Conservation (phyloP, 2,888 invertebrate genomes). For the Gymnosoma rotundatum region DNA sequence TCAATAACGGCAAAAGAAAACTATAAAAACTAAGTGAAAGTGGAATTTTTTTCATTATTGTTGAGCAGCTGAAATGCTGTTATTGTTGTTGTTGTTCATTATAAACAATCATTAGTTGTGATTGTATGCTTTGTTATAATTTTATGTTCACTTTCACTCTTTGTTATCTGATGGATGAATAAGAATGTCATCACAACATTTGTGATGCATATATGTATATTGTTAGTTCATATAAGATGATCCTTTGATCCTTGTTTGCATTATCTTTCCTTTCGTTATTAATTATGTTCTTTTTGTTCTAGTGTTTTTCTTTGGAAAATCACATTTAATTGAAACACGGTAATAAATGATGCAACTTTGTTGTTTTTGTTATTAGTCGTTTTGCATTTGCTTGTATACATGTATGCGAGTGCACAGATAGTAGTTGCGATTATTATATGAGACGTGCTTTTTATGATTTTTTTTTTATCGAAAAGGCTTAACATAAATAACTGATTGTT, state of each 20-base stretch:
- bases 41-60: constrained; percentile 51
- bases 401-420: constrained; percentile 5
- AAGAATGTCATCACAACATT: constrained; percentile 27
- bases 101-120: constrained; percentile 50
- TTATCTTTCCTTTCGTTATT: constrained; percentile 3
- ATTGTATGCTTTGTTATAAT: constrained; percentile 35
- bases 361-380: background rate
- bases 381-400: constrained; percentile 5
- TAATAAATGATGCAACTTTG: constrained; percentile 15
- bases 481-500: constrained; percentile 11
- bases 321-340: constrained; percentile 53
- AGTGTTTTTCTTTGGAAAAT: constrained; percentile 45
- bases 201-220: background rate
- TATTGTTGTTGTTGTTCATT: constrained; percentile 38
- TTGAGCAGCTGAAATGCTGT: constrained; percentile 45
- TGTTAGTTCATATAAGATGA: constrained; percentile 16
- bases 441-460: constrained; percentile 30
- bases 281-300: constrained; percentile 44
- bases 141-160: constrained; percentile 65
- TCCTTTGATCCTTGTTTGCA: constrained; percentile 56
- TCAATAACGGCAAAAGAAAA: constrained; percentile 29
- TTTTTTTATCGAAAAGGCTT: constrained; percentile 14
- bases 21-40: constrained; percentile 23
- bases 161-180: constrained; percentile 44
- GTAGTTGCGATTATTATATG: constrained; percentile 11